Evolutionary conservation across 2,113 vertebrate genomes (phyloP).

Genomic region (Bagarius yarrelli): DNA sequence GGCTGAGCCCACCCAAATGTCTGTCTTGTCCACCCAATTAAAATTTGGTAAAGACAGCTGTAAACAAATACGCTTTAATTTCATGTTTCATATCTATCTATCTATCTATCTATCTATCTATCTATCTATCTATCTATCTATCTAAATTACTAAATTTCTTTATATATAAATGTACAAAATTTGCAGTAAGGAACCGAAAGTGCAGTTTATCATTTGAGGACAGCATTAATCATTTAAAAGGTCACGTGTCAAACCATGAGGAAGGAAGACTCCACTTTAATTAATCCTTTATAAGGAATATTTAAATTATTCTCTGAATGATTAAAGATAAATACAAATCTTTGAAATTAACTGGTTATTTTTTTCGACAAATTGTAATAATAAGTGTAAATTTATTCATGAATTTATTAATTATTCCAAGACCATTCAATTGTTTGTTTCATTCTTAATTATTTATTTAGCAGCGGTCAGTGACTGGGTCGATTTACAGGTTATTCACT

Average conservation of each 20-base stretch:
- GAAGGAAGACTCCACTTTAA: background rate
- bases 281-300: background rate
- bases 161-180: background rate
- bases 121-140: too few species aligned
- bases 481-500: slow-evolving; percentile 27
- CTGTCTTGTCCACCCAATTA: too few species aligned
- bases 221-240: background rate
- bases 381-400: slow-evolving; percentile 5
- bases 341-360: background rate
- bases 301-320: background rate
- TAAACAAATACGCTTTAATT: too few species aligned
- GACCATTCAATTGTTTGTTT: slow-evolving; percentile 4
- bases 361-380: background rate
- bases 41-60: too few species aligned
- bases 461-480: background rate
- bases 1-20: too few species aligned
- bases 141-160: too few species aligned
- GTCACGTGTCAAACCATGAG: background rate
- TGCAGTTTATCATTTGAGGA: slow-evolving; percentile 1
- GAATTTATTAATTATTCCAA: slow-evolving; percentile 19
- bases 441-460: slow-evolving; percentile 40
- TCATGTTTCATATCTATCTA: too few species aligned
- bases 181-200: background rate
- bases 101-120: too few species aligned
- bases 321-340: background rate